A percentile compares a stretch with the other conserved stretches of the same genome.
These are phyloP conservation scores for Taurulus bubalis DNA, from an alignment of 2,113 vertebrate species.

Conservation along the genomic window DNA sequence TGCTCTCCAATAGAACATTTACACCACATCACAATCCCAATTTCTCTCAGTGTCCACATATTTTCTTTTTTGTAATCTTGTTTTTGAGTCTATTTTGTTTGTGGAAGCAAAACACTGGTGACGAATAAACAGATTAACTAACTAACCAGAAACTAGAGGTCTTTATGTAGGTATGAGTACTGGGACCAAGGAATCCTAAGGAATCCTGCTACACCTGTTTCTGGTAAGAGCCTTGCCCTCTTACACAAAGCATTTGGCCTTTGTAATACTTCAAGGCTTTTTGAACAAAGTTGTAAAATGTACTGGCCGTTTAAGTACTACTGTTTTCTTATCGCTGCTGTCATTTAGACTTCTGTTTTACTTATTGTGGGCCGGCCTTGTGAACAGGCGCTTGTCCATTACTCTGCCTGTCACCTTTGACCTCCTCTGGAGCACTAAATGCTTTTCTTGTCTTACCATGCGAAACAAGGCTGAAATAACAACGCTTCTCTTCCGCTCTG, in stretches of 20 bases:
- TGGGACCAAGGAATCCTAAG: not conserved
- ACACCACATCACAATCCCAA: slow-evolving; percentile 17
- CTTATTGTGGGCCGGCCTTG: slow-evolving; percentile 6
- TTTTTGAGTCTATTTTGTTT: slow-evolving; percentile 2
- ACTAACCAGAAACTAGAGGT: not conserved
- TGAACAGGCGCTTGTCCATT: slow-evolving; percentile 58
- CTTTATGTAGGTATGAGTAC: not conserved
- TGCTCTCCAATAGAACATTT: slow-evolving; percentile 5
- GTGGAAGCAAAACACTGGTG: not conserved
- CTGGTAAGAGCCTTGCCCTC: not conserved
- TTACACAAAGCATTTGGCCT: slow-evolving; percentile 4
- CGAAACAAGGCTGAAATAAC: slow-evolving; percentile 79
- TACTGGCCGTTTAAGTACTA: slow-evolving; percentile 2
- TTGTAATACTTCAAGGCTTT: slow-evolving; percentile 4
- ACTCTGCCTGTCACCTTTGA: slow-evolving; percentile 66
- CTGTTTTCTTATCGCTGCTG: slow-evolving; percentile 6
- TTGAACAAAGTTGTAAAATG: slow-evolving; percentile 21
- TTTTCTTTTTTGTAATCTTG: slow-evolving; percentile 19
- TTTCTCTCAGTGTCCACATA: slow-evolving; percentile 33
- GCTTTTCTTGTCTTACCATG: slow-evolving; percentile 75
- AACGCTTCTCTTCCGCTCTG: slow-evolving; percentile 65
- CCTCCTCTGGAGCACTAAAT: slow-evolving; percentile 67
- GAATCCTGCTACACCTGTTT: not conserved
- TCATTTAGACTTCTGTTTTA: slow-evolving; percentile 25
- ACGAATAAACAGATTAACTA: not conserved